Base-by-base conservation (phyloP, 1,140 invertebrate species). In the Microplitis mediator region DNA sequence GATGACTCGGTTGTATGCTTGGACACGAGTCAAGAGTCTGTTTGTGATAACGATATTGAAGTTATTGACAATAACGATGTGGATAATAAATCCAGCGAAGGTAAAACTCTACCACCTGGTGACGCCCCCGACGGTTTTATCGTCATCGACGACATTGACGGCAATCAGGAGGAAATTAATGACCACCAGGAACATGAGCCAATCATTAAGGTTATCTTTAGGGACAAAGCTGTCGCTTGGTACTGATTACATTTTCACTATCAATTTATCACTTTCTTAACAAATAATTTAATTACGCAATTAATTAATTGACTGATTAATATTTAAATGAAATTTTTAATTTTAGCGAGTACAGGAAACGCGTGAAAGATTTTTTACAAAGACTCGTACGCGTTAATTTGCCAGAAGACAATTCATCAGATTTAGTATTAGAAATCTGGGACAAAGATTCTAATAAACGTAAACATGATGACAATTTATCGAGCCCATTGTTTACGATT, bases 121-220 rank as follows among this genome's bases (percentile, higher is more conserved):
- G 75, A 66, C 4, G 79, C 80, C 0, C 79, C 79, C 0, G 68
- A 75, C 0, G 82, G 79, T 6, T 83, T 77, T n/a, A 56, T 79
- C 5, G 45, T 82, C 5, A 3, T 82, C 6, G 79, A 83, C 56
- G 80, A 83, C 31, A 74, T 77, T 11, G 62, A 76, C 50, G 69
- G 60, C 14, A 5, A 9, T 11, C 3, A 11, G 2, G 36, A 39
- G 4, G 34, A 65, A 8, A 16, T 35, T 14, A n/a, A 6, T 4
- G 8, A 23, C 23, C 23, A 23, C 1, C 23, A 64, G 35, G 11
- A 71, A 1, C 51, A 75, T 0, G 68, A 74, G 2, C 77, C 83
- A 6, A 58, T 80, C 39, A 78, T 87, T 60, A 83, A 77, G 75
- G 77, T 85, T 77, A 75, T 78, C 11, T 87, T 87, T 62, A 80